Evolutionary conservation across 1,140 invertebrate genomes (phyloP).

Genomic region (Holotrichia oblita): DNA sequence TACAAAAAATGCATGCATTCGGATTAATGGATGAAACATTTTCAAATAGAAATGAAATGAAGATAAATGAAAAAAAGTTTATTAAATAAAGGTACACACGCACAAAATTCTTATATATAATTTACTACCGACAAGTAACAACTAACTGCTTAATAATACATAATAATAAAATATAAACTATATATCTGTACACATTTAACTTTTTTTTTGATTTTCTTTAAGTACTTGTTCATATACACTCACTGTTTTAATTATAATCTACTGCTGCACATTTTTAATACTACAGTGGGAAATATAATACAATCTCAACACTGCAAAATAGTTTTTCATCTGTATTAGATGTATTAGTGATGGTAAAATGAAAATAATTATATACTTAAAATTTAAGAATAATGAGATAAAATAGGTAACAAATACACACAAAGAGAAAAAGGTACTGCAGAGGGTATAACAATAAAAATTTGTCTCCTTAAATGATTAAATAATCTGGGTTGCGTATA

Average conservation of each 20-base stretch:
- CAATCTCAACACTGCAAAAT: background rate
- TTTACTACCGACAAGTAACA: constrained; percentile 28
- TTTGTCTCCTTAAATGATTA: too few species aligned
- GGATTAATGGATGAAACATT: background rate
- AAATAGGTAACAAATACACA: background rate
- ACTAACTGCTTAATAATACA: constrained; percentile 13
- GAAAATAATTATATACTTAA: background rate
- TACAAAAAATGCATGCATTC: too few species aligned
- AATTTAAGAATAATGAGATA: background rate
- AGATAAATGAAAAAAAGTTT: constrained; percentile 38
- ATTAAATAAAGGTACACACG: constrained; percentile 40
- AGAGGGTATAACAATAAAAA: too few species aligned
- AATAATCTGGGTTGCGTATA: too few species aligned
- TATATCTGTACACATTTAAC: constrained; percentile 15
- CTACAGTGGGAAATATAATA: constrained; percentile 28
- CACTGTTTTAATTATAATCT: background rate
- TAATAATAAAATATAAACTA: constrained; percentile 36
- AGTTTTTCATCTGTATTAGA: background rate
- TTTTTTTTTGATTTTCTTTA: constrained; percentile 3
- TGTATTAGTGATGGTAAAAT: background rate
- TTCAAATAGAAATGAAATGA: background rate
- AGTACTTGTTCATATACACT: constrained; percentile 28
- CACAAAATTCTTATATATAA: constrained; percentile 24
- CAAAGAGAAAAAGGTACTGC: background rate
- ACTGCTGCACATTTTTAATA: constrained; percentile 1